Evolutionary conservation across 2,888 invertebrate species (phyloP).

Genomic region (Drosophila barbarae): DNA sequence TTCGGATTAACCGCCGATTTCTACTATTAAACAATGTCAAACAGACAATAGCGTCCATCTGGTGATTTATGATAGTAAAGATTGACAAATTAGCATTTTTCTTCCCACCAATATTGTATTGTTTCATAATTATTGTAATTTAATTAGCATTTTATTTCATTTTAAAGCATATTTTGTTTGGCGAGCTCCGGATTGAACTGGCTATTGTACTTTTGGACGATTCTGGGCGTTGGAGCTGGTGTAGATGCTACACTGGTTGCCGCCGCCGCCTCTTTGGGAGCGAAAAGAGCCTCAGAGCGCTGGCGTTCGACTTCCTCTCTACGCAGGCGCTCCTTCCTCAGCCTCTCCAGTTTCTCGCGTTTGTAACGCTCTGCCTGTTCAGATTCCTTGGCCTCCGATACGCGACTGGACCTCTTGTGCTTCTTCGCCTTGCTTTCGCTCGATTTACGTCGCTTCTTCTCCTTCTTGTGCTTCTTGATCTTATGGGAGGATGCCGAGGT

Average conservation of each 20-base stretch:
- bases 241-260: slow-evolving; percentile 29
- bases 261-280: slow-evolving; percentile 81
- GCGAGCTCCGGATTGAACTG: slow-evolving; percentile 97
- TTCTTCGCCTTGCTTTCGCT: slow-evolving; percentile 59
- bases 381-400: slow-evolving; percentile 10
- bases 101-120: not conserved
- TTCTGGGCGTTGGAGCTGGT: slow-evolving; percentile 55
- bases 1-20: slow-evolving; percentile 11
- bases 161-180: slow-evolving; percentile 84
- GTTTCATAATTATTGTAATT: not conserved
- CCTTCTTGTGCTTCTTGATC: slow-evolving; percentile 29
- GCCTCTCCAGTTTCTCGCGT: slow-evolving; percentile 75
- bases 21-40: slow-evolving; percentile 9
- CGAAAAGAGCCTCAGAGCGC: slow-evolving; percentile 85
- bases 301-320: slow-evolving; percentile 90
- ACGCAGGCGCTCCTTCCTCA: slow-evolving; percentile 82
- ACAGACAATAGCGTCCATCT: not conserved
- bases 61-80: not conserved
- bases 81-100: not conserved
- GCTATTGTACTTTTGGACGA: slow-evolving; percentile 93
- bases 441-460: slow-evolving; percentile 51
- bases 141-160: not conserved
- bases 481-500: slow-evolving; percentile 3
- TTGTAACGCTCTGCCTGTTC: slow-evolving; percentile 55
- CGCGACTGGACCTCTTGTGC: slow-evolving; percentile 37